Conservation (phyloP, 2,113 vertebrate species). For the Coracopsis vasa region DNA sequence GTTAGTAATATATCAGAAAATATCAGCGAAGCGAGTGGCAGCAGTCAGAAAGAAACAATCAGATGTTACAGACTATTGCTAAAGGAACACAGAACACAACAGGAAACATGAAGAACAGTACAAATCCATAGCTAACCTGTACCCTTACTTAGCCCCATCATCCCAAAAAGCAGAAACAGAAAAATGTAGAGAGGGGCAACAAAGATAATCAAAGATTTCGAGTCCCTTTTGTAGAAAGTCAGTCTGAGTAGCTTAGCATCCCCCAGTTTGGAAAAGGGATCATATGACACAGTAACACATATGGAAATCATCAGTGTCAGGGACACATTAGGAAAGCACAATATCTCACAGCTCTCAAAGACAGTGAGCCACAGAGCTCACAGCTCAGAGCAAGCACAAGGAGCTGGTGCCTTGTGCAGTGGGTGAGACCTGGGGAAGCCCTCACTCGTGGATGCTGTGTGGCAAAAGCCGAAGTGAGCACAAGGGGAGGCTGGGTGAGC, state of each 20-base stretch:
- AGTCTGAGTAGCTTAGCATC: background rate
- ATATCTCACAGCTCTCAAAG: background rate
- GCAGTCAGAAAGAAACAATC: background rate
- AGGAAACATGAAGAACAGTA: background rate
- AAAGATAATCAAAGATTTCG: background rate
- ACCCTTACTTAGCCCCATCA: background rate
- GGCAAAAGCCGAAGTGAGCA: background rate
- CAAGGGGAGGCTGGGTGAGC: background rate
- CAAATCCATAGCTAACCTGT: background rate
- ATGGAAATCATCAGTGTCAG: background rate
- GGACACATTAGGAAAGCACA: background rate
- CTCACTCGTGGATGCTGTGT: accelerated
- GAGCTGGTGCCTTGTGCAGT: background rate
- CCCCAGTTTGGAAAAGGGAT: background rate
- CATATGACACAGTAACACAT: background rate
- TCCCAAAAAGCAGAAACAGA: background rate
- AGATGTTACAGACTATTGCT: background rate
- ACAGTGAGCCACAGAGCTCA: background rate
- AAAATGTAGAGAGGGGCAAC: background rate
- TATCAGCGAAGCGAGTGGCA: background rate
- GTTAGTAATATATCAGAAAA: background rate
- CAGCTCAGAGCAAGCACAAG: background rate
- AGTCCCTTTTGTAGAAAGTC: background rate
- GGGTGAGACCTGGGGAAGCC: background rate
- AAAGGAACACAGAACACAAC: background rate